These are phyloP conservation scores for Oegoconia quadripuncta DNA, from an alignment of 2,888 invertebrate genomes.

Conservation along the genomic window DNA sequence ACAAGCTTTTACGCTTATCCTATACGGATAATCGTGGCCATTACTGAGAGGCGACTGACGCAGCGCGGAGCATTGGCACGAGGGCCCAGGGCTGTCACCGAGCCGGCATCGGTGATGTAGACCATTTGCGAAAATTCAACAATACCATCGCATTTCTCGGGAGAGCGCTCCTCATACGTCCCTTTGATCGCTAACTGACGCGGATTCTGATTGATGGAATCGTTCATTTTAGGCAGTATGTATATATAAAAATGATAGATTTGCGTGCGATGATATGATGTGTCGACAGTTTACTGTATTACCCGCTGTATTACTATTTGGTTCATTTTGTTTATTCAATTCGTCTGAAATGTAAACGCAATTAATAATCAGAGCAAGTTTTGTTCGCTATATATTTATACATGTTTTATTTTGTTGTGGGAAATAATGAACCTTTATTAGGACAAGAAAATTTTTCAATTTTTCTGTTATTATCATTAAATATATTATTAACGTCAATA, in stretches of 20 bases:
- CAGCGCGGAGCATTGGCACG: constrained; percentile 28
- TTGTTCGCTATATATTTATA: too few relatives aligned
- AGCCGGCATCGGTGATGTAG: constrained; percentile 22
- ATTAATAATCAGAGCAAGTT: too few relatives aligned
- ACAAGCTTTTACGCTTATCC: too few relatives aligned
- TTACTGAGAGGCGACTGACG: neutral
- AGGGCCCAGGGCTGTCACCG: constrained; percentile 32
- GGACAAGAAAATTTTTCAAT: too few relatives aligned
- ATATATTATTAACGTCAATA: too few relatives aligned
- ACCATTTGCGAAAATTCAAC: constrained; percentile 48
- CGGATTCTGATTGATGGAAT: constrained; percentile 25
- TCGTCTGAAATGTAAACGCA: too few relatives aligned
- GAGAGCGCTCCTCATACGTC: constrained; percentile 31
- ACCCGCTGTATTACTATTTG: neutral
- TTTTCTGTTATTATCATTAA: too few relatives aligned
- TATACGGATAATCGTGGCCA: too few relatives aligned
- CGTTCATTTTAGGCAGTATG: too few relatives aligned
- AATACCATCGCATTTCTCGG: constrained; percentile 40
- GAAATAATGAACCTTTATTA: too few relatives aligned
- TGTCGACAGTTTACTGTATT: neutral
- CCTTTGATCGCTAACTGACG: constrained; percentile 27
- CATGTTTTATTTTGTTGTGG: too few relatives aligned
- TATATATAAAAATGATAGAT: constrained; percentile 11
- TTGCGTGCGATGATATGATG: neutral
- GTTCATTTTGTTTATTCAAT: too few relatives aligned